A percentile compares a stretch with the other conserved stretches of the same genome.
Conservation (phyloP, 1,140 invertebrate genomes). For the Cyclina sinensis region DNA sequence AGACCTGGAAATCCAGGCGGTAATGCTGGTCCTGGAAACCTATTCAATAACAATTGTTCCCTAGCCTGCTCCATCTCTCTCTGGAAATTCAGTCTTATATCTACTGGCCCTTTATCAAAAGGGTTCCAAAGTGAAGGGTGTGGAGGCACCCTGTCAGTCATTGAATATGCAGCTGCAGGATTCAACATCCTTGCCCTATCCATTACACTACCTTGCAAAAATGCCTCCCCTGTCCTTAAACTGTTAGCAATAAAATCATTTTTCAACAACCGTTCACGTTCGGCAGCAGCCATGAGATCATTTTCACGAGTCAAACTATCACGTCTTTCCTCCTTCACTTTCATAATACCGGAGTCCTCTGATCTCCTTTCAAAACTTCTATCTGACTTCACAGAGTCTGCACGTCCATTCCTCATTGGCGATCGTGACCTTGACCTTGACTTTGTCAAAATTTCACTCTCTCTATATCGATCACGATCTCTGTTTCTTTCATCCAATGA, state of each 20-base stretch:
- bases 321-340: slow-evolving; percentile 79
- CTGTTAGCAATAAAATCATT: slow-evolving; percentile 60
- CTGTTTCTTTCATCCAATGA: slow-evolving; percentile 34
- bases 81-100: slow-evolving; percentile 75
- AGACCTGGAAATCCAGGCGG: slow-evolving; percentile 47
- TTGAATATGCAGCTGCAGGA: not conserved
- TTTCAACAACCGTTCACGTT: slow-evolving; percentile 61
- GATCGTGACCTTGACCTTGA: slow-evolving; percentile 78
- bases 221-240: slow-evolving; percentile 57
- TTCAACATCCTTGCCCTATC: slow-evolving; percentile 71
- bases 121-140: slow-evolving; percentile 78
- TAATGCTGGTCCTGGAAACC: slow-evolving; percentile 59
- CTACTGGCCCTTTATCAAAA: slow-evolving; percentile 76
- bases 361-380: slow-evolving; percentile 68
- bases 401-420: slow-evolving; percentile 78
- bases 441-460: slow-evolving; percentile 60
- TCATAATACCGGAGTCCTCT: slow-evolving; percentile 72
- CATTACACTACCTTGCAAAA: slow-evolving; percentile 62
- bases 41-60: slow-evolving; percentile 66
- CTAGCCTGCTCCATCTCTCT: slow-evolving; percentile 75
- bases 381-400: slow-evolving; percentile 74
- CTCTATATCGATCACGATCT: slow-evolving; percentile 66
- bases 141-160: slow-evolving; percentile 58
- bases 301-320: slow-evolving; percentile 72
- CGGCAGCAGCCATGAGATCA: slow-evolving; percentile 56